Evolutionary conservation across 1,140 invertebrate genomes (phyloP), one percentile per base, ranked within the genome.

Genomic region (Eriosoma lanigerum): DNA sequence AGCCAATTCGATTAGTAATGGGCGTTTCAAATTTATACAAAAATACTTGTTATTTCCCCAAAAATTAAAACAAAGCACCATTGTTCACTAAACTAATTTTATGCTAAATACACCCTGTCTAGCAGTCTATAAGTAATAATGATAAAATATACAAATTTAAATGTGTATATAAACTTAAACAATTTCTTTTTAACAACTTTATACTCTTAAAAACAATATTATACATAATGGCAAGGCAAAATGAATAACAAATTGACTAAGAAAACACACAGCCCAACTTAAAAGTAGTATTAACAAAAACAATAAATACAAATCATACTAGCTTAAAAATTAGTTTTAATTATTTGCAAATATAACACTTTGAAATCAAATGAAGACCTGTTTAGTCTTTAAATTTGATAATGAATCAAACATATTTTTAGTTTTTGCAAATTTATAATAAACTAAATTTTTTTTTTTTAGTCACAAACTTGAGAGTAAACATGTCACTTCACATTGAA

Each of bases 171-270:
- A 76, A 56, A 76, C 19, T 1, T 75, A 54, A 76, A 76, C 54
- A 60, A 76, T 24, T 54, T 75, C 29, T 70, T 32, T 13, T 73
- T 1, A 76, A 76, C 54, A 76, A 76, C 13, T 8, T 75, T 75
- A 58, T 76, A 76, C 8, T 58, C 72, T 76, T 76, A 76, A 76
- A 56, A 76, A 24, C 72, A 38, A 32, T 56, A 75, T 50, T 56
- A 54, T 58, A 76, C 13, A 76, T 76, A 76, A 76, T 76, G 73
- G 73, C 73, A 76, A 76, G 73, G 52, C 73, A 76, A 19, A 76
- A 58, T 76, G 26, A 76, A 76, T 60, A 76, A 76, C 73, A 76
- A 76, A 76, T 76, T 76, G 73, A 76, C 73, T 76, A 76, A 76
- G 73, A 76, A 76, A 76, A 76, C 73, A 60, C 73, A 76, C 73